These are phyloP conservation scores for Bimastos eiseni DNA, from an alignment of 2,888 invertebrate species.

Conservation along the genomic window DNA sequence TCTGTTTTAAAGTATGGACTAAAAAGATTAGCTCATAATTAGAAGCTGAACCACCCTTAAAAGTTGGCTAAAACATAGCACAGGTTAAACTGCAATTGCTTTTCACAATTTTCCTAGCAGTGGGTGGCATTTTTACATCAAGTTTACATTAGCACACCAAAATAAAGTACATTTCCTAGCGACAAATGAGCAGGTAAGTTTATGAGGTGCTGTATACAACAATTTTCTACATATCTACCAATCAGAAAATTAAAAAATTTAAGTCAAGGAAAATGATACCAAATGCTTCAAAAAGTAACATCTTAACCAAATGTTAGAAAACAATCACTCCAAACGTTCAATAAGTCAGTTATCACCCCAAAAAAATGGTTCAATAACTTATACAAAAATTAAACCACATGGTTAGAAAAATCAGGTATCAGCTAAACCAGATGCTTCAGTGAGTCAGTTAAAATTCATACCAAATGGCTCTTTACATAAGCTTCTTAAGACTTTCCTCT, in stretches of 20 bases:
- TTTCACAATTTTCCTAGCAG: not conserved
- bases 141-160: not conserved
- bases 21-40: too few relatives aligned
- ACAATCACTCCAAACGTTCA: too few relatives aligned
- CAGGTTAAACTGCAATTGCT: not conserved
- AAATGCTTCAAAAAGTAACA: not conserved
- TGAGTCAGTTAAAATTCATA: too few relatives aligned
- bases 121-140: not conserved
- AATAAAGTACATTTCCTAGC: not conserved
- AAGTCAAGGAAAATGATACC: not conserved
- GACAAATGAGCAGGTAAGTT: not conserved
- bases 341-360: too few relatives aligned
- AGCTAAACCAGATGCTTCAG: too few relatives aligned
- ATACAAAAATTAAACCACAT: too few relatives aligned
- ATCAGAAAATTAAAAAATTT: not conserved
- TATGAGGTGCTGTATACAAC: not conserved
- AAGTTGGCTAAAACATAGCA: not conserved
- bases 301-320: too few relatives aligned
- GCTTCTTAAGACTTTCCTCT: too few relatives aligned
- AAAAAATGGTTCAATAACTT: not conserved
- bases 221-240: not conserved
- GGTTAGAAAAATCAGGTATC: too few relatives aligned
- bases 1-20: too few relatives aligned
- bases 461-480: too few relatives aligned
- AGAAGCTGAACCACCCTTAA: not conserved